phyloP scores from a whole-genome alignment of 2,797 vertebrate species.

The Dallia pectoralis region DNA sequence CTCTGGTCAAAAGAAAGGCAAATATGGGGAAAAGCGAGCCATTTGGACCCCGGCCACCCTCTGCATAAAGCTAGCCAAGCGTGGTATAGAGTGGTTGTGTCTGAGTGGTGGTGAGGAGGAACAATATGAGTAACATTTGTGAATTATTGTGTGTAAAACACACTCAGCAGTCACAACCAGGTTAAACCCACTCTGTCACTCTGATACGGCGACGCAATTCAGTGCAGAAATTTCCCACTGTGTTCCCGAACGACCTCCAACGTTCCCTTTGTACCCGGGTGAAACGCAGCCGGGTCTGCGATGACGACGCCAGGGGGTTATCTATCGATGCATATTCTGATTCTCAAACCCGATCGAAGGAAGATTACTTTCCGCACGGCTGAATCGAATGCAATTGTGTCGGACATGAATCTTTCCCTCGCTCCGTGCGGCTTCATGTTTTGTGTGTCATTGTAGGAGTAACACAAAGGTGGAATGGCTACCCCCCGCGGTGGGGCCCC shows the following conservation, averaged over 20 bases:
- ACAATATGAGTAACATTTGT: neutral
- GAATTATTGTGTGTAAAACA: slow-evolving; percentile 4
- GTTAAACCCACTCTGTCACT: neutral
- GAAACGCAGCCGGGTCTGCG: neutral
- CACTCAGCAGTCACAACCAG: neutral
- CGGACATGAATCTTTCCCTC: neutral
- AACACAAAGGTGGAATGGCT: neutral
- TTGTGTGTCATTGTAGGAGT: neutral
- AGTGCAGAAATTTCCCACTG: no score
- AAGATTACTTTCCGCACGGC: neutral
- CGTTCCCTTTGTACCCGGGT: no score
- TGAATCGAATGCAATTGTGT: neutral
- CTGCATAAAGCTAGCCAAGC: neutral
- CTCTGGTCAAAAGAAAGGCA: no score
- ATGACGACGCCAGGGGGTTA: neutral
- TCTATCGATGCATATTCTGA: neutral
- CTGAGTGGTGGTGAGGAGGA: neutral
- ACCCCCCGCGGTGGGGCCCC: neutral
- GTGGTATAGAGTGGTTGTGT: neutral
- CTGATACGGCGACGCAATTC: neutral
- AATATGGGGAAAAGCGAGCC: no score
- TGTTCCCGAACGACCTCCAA: no score
- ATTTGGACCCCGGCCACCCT: neutral
- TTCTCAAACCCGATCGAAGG: neutral
- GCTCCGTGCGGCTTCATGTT: neutral